These are phyloP conservation scores for Portevinia maculata DNA, from an alignment of 2,888 invertebrate species.

Conservation along the genomic window DNA sequence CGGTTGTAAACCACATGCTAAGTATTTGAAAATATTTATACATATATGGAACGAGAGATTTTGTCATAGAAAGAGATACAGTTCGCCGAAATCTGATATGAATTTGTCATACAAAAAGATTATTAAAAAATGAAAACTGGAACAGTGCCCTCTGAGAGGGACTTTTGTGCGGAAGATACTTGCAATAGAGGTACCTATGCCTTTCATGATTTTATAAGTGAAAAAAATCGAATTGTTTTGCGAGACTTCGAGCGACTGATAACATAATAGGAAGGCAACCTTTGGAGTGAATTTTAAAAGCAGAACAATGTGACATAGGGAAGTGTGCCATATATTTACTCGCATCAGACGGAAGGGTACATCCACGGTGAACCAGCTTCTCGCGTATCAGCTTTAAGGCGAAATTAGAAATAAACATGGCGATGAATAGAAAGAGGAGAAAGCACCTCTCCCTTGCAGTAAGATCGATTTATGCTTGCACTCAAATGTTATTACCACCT, in stretches of 20 bases:
- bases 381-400: too few species aligned
- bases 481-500: too few species aligned
- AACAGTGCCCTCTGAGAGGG: neutral
- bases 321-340: neutral
- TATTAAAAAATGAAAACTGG: conserved; percentile 8
- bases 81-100: conserved; percentile 17
- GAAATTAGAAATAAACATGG: too few species aligned
- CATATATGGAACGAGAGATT: neutral
- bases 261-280: neutral
- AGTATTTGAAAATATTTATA: conserved; percentile 66
- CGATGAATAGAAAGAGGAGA: too few species aligned
- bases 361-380: too few species aligned
- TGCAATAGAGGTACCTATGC: neutral
- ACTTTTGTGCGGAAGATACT: neutral
- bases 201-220: conserved; percentile 2
- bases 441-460: too few species aligned
- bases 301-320: neutral
- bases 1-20: conserved; percentile 72
- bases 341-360: too few species aligned
- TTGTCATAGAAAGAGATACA: conserved; percentile 16
- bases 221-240: conserved; percentile 11
- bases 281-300: neutral
- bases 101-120: conserved; percentile 8
- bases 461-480: too few species aligned
- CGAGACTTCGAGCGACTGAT: neutral